Base-by-base conservation (phyloP, 2,888 invertebrate genomes). In the Aspidiotus rigidus region DNA sequence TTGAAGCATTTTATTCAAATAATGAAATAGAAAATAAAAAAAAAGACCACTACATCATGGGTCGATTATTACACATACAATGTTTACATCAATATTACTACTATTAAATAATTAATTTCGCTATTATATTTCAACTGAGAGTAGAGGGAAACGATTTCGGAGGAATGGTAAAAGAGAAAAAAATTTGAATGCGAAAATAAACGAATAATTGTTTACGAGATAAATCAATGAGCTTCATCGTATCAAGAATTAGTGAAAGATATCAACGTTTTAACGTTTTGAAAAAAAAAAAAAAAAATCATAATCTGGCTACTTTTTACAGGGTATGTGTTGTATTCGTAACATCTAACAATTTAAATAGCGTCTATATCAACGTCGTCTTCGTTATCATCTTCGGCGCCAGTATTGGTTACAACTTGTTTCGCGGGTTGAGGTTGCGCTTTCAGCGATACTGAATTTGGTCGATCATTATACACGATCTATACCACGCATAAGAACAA, bases 301-400 rank as follows among this genome's bases (percentile, higher is more conserved):
- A 3, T 28, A 1, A 28, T 28, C 11, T 17, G 39, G 6, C n/a
- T 39, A 9, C 39, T 57, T 57, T 61, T 3, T 28, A 28, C 13
- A 61, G 10, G 39, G n/a, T 28, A 28, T 28, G 28, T 28, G 28
- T 28, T 28, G 28, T 28, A 28, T 6, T 61, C 56, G 53, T 53
- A 56, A 69, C 60, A 59, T 64, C 53, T n/a, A 40, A 40, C 41
- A 69, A 57, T 78, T 82, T 90, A 93, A 78, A 93, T 93, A 79
- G 91, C 93, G 83, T 93, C 93, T 79, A 93, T 93, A 80, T 93
- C 92, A 77, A 93, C 86, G 77, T 93, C 93, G 75, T 87, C 87
- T 72, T 84, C 90, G 73, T 85, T 89, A 74, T 89, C 90, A 73
- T 84, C 84, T 59, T 80, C 81, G 70, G 78, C 80, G 73, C 76